Evolutionary conservation across 2,888 invertebrate species (phyloP).

Genomic region (Frankliniella intonsa): DNA sequence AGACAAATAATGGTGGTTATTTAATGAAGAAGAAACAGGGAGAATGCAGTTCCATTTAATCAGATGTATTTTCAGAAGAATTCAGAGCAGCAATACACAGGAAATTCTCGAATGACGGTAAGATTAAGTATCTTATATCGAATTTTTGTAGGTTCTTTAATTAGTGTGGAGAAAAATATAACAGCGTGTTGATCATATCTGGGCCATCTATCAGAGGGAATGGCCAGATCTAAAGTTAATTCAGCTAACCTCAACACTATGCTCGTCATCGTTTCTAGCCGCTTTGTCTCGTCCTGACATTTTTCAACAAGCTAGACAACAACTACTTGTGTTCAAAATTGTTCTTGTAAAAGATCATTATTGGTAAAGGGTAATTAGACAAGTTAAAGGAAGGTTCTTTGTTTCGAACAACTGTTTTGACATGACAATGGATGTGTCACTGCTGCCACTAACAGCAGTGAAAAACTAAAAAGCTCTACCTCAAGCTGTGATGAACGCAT

Average conservation of each 20-base stretch:
- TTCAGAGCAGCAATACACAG: background rate
- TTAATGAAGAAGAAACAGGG: background rate
- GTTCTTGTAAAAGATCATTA: background rate
- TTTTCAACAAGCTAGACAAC: conserved; percentile 34
- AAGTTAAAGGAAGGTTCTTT: background rate
- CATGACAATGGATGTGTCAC: conserved; percentile 36
- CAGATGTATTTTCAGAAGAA: background rate
- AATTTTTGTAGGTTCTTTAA: background rate
- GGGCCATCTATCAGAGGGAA: background rate
- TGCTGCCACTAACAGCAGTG: conserved; percentile 28
- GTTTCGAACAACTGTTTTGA: conserved; percentile 31
- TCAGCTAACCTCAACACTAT: conserved; percentile 48
- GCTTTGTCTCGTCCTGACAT: conserved; percentile 46
- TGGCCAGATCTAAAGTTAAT: background rate
- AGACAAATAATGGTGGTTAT: background rate
- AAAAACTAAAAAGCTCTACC: background rate
- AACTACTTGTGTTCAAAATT: conserved; percentile 28
- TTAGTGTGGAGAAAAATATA: background rate
- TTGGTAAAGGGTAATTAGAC: conserved; percentile 32
- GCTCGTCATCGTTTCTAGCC: conserved; percentile 46
- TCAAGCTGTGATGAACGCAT: background rate
- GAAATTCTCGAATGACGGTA: background rate
- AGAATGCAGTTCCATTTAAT: background rate
- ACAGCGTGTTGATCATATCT: background rate
- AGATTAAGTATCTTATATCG: background rate